These are phyloP conservation scores for Drosophila pruinosa DNA, from an alignment of 1,140 invertebrate genomes.

Conservation along the genomic window DNA sequence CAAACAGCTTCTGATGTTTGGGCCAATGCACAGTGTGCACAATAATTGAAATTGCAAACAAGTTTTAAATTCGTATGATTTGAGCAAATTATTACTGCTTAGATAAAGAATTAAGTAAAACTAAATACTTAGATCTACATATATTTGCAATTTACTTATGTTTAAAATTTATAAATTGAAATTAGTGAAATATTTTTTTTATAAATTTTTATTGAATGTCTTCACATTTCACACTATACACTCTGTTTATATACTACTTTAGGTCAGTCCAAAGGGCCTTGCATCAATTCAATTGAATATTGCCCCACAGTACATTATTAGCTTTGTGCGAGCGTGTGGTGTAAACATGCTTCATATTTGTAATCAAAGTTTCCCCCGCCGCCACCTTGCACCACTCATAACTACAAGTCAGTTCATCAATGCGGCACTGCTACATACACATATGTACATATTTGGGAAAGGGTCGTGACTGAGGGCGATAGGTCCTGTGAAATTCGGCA, in stretches of 20 bases:
- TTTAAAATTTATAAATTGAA: no score
- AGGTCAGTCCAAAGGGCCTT: neutral
- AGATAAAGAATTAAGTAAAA: no score
- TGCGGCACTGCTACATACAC: conserved; percentile 37
- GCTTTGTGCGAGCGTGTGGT: conserved; percentile 14
- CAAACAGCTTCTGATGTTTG: conserved; percentile 7
- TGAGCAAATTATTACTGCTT: no score
- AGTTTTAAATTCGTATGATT: no score
- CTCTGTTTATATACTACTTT: no score
- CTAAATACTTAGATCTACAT: no score
- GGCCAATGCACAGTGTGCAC: neutral
- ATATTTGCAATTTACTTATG: no score
- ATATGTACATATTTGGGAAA: no score
- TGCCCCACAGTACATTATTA: conserved; percentile 15
- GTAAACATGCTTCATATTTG: conserved; percentile 61
- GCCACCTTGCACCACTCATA: neutral
- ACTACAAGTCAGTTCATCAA: conserved; percentile 63
- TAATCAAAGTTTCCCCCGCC: conserved; percentile 56
- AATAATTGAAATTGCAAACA: neutral
- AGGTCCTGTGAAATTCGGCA: conserved; percentile 6
- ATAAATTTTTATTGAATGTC: neutral
- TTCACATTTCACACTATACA: neutral
- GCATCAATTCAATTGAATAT: neutral
- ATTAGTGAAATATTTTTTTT: no score
- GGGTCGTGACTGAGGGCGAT: neutral